A percentile compares a stretch with the other conserved stretches of the same genome.
Conservation (phyloP, 2,888 invertebrate genomes). For the Lepidonotus clava region DNA sequence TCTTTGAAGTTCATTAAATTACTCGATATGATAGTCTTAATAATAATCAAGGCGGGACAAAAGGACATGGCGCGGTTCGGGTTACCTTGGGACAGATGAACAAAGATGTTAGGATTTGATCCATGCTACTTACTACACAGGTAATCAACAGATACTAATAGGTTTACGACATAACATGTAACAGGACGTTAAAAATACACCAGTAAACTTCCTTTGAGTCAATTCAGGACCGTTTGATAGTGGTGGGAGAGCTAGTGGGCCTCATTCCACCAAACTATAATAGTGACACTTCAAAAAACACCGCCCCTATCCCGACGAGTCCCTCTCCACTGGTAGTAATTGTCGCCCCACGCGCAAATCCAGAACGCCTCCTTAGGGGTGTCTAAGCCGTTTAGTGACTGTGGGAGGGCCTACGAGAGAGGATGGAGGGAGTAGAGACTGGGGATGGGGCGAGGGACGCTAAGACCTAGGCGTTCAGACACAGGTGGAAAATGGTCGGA, state of each 20-base stretch:
- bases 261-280: background rate
- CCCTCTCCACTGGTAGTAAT: constrained; percentile 33
- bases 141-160: background rate
- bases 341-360: no score
- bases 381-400: background rate
- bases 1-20: no score
- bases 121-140: constrained; percentile 26
- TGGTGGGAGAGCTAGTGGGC: no score
- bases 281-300: constrained; percentile 12
- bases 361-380: background rate
- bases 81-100: background rate
- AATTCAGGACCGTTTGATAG: constrained; percentile 29
- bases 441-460: background rate
- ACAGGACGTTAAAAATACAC: background rate
- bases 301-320: background rate
- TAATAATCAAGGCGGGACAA: no score
- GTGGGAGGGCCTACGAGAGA: constrained; percentile 9
- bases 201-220: constrained; percentile 22
- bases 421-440: background rate
- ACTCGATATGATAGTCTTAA: no score
- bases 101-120: background rate
- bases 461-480: background rate
- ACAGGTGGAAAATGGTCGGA: background rate
- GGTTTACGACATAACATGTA: constrained; percentile 11
- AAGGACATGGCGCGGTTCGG: no score